Base-by-base conservation (phyloP, 2,113 vertebrate genomes). In the Epinephelus fuscoguttatus region DNA sequence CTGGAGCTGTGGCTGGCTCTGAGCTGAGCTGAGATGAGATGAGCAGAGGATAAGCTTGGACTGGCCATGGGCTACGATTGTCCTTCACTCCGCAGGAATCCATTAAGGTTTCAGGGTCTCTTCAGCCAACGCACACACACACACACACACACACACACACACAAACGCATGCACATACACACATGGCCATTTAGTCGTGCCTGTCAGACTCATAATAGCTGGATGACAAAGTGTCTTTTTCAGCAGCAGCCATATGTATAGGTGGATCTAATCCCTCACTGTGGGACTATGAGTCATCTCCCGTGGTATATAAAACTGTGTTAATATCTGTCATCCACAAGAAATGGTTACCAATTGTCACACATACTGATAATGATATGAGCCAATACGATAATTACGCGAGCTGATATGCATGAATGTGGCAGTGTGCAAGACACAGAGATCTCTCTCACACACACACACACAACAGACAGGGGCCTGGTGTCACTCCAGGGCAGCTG, bases 41-140 rank as follows among this genome's bases (percentile, higher is more conserved):
- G 93, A 93, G 90, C 84, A 84, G 83, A 86, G 93, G 93, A 94
- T 92, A 91, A 92, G 90, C 85, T 88, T 90, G 90, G 88, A 89
- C 88, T 87, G 88, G 92, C 94, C 90, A 87, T 86, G 86, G 93
- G 94, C 92, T 89, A 93, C 68, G 70, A 89, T 87, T 92, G 94
- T 94, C 94, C 93, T 94, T 94, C 94, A 90, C 90, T 91, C 91
- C 84, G 86, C 84, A 92, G 91, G 92, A 91, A 93, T 93, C 90
- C 90, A 91, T 93, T 93, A 88, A 82, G 88, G 80, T 91, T 90
- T 94, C 90, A 91, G 91, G 86, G 88, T 89, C 90, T 92, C 83
- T 89, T 84, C 78, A 87, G 86, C 84, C 83, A 89, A 74, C 70
- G 66, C 70, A 89, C 1, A 81, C 79, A 85, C 62, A 59, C 56